A percentile compares a stretch with the other conserved stretches of the same genome.
These are phyloP conservation scores for Morbakka virulenta DNA, from an alignment of 30 jellyfish, hydroid and myxozoan genomes.

Conservation along the genomic window DNA sequence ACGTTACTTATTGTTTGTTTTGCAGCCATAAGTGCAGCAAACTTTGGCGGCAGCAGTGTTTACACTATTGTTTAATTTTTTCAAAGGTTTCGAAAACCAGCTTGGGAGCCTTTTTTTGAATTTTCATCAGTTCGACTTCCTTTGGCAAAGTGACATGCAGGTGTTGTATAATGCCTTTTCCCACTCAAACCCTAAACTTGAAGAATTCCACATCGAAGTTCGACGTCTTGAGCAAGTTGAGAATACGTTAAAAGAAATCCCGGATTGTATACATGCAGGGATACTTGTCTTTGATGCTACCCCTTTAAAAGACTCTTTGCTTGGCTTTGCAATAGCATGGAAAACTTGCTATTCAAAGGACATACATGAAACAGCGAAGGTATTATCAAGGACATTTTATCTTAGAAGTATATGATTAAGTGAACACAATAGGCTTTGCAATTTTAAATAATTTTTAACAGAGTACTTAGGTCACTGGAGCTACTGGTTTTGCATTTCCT, in stretches of 20 bases:
- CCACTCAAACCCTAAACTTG: constrained; percentile 61
- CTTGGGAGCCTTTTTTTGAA: constrained; percentile 33
- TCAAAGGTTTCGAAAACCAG: constrained; percentile 32
- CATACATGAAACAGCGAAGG: constrained; percentile 75
- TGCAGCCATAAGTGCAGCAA: no score
- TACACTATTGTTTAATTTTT: not conserved
- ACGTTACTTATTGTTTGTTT: no score
- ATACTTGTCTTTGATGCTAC: constrained; percentile 41
- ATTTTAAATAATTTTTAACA: no score
- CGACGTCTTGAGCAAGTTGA: constrained; percentile 61
- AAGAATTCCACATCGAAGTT: constrained; percentile 65
- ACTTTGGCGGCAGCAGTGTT: not conserved
- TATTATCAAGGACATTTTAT: not conserved
- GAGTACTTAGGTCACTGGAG: no score
- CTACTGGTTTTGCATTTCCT: no score
- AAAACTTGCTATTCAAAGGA: constrained; percentile 74
- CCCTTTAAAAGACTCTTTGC: constrained; percentile 65
- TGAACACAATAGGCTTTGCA: not conserved
- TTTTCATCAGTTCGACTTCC: constrained; percentile 63
- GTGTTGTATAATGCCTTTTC: constrained; percentile 52
- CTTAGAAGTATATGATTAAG: not conserved
- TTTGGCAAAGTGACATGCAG: constrained; percentile 75
- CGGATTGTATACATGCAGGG: constrained; percentile 44
- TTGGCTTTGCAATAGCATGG: constrained; percentile 81
- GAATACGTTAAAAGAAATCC: constrained; percentile 28